Base-by-base conservation (phyloP, 2,113 vertebrate genomes). In the Pseudopipra pipra region DNA sequence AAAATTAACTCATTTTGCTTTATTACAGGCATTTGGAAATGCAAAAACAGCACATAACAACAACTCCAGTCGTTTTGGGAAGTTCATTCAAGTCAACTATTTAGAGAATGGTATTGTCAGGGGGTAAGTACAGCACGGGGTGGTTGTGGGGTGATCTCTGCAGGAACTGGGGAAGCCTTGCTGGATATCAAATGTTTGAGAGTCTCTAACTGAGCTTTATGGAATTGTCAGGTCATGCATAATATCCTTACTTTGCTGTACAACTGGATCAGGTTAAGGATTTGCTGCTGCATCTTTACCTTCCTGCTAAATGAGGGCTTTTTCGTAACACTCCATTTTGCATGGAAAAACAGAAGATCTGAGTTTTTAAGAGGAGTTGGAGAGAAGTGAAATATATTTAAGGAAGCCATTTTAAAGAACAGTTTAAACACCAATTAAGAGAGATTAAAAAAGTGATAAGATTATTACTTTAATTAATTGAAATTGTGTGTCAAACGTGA, bases 1-100 rank as follows among this genome's bases (percentile, higher is more conserved):
- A 88, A 95, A 82, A 81, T 44, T 31, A 90, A 86, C 56, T 25
- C 11, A 14, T 47, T 91, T 74, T 89, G 41, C 71, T 55, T 97
- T 83, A 33, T 93, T 90, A 12, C 88, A 98, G 98, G 98, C 99
- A 23, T 99, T 99, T 78, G 99, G 99, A 83, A 99, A 99, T 9
- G 99, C 99, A 30, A 99, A 98, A 97, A 99, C 99, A 1, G 97
- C 98, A 24, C 98, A 99, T 95, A 99, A 99, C 97, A 98, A 99
- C 97, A 99, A 99, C 97, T 99, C 99, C 81, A 99, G 99, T 84
- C 99, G 99, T 68, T 99, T 99, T 47, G 99, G 99, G 81, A 99
- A 99, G 93, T 99, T 99, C 90, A 99, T 99, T 95, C 99, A 99
- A 97, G 98, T 99, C 96, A 99, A 99, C 97, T 99, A 99, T 94